Evolutionary conservation across 2,797 vertebrate species (phyloP), one percentile per base, ranked within the genome.

Genomic region (Hybognathus amarus): DNA sequence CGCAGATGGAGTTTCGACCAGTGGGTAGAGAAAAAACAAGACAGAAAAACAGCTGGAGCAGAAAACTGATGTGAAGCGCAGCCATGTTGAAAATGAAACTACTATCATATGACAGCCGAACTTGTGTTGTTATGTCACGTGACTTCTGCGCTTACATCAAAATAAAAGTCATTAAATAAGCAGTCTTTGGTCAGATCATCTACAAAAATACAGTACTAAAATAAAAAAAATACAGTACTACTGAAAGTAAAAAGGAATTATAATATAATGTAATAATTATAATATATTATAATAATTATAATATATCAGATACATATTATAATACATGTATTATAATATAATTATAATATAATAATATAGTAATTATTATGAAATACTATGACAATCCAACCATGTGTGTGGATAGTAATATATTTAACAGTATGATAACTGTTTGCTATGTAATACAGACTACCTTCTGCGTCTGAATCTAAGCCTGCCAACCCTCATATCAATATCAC

Each of bases 1-100:
- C 83, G 52, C 83, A 85, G 5, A 74, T 24, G 13, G 83, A 80
- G 50, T 45, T 40, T 68, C 83, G 77, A 20, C 45, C 50, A 3
- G 66, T 67, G 30, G 83, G 83, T 24, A 22, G 59, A 67, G 59
- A 76, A 68, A 59, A 59, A 0, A 61, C 83, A 47, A 38, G 3
- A 30, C 36, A 67, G 8, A 66, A n/a, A 8, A 36, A 67, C 8
- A 54, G 40, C 61, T 68, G 77, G 5, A 83, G 20, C 38, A 83
- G 2, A 12, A 59, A 2, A 61, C 61, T 4, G 61, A 77, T 12
- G 38, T 13, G 67, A 6, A 83, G 11, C 6, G 1, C 6, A 27
- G 74, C 15, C 74, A 83, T 77, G 52, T 20, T 38, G 22, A 77
- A 61, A 50, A 70, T 70, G 10, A 83, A 76, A 68, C 47, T 3